These are phyloP conservation scores for Uria lomvia DNA, from an alignment of 2,113 vertebrate genomes.

Conservation along the genomic window DNA sequence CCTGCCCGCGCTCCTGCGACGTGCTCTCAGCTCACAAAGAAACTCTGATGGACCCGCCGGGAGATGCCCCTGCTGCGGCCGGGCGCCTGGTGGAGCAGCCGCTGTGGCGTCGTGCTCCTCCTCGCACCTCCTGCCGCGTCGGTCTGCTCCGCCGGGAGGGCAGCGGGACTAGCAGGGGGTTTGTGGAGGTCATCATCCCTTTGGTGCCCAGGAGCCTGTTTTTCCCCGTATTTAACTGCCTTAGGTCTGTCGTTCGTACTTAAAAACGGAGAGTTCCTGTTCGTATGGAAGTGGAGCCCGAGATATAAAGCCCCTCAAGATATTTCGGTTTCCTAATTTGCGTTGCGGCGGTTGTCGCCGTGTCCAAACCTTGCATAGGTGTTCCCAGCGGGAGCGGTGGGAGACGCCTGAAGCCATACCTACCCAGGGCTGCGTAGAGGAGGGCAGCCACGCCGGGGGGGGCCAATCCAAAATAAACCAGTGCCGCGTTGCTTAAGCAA, in stretches of 20 bases:
- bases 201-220: neutral
- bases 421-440: neutral
- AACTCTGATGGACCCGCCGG: neutral
- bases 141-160: neutral
- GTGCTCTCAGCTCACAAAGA: neutral
- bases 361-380: neutral
- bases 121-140: neutral
- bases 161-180: neutral
- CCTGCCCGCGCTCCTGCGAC: neutral
- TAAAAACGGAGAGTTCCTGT: neutral
- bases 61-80: neutral
- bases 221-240: neutral
- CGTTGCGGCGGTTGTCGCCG: neutral
- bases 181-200: neutral
- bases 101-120: neutral
- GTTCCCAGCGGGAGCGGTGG: neutral
- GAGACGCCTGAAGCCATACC: neutral
- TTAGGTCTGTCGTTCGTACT: neutral
- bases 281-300: neutral
- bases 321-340: neutral
- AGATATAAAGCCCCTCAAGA: neutral
- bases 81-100: neutral
- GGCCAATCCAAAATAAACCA: neutral
- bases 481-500: neutral
- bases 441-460: neutral